phyloP scores from a whole-genome alignment of 2,113 vertebrate genomes.

The Brachypodius melanocephalos region DNA sequence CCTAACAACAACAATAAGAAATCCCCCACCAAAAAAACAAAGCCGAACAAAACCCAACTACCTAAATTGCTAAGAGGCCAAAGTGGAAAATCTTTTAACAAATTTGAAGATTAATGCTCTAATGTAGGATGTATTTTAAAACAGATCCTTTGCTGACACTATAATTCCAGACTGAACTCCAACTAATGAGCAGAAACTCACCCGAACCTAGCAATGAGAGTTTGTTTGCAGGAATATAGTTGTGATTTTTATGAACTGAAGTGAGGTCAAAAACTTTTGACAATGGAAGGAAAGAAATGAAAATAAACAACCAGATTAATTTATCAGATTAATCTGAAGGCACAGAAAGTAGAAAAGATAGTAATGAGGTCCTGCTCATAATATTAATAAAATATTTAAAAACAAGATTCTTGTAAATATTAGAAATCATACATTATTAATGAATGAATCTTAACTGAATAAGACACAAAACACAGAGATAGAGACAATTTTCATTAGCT shows the following conservation, averaged over 20 bases:
- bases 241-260: not conserved
- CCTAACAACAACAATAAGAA: not conserved
- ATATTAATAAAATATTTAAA: not conserved
- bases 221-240: not conserved
- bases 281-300: not conserved
- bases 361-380: not conserved
- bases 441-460: not conserved
- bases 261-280: not conserved
- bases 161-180: not conserved
- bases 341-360: not conserved
- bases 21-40: no score
- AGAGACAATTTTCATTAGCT: not conserved
- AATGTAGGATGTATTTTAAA: not conserved
- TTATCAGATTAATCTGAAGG: not conserved
- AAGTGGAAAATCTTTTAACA: not conserved
- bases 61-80: fast-evolving
- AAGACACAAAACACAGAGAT: not conserved
- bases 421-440: not conserved
- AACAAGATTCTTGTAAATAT: not conserved
- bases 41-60: not conserved
- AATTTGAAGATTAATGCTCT: not conserved
- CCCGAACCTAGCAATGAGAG: not conserved
- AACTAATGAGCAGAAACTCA: not conserved
- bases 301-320: not conserved
- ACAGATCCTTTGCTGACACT: not conserved